These are phyloP conservation scores for Metallyticus violacea DNA, from an alignment of 2,888 invertebrate species.

Conservation along the genomic window DNA sequence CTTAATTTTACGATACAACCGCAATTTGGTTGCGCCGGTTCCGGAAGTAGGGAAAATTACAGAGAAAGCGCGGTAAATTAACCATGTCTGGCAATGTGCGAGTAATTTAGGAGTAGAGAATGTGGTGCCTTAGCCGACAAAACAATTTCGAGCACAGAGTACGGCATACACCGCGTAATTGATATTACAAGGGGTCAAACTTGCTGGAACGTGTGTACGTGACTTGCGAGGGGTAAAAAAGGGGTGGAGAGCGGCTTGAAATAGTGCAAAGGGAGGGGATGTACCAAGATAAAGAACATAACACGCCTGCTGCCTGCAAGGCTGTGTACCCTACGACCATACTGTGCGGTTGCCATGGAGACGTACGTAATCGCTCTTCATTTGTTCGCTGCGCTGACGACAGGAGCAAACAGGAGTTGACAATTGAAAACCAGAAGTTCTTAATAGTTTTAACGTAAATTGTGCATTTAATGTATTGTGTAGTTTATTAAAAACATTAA, in stretches of 20 bases:
- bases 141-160: not conserved
- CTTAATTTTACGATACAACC: not conserved
- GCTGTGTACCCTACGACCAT: too few relatives aligned
- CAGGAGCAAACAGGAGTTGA: not conserved
- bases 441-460: too few relatives aligned
- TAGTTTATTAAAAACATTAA: too few relatives aligned
- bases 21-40: not conserved
- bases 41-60: not conserved
- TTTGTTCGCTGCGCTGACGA: not conserved
- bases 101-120: not conserved
- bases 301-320: not conserved
- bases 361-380: not conserved
- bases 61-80: not conserved
- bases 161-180: not conserved
- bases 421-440: too few relatives aligned
- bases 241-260: not conserved
- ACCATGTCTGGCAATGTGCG: not conserved
- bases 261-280: not conserved
- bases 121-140: not conserved
- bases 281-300: not conserved
- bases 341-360: too few relatives aligned
- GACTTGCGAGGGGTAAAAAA: not conserved
- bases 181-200: not conserved
- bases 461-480: too few relatives aligned
- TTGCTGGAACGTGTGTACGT: slow-evolving; percentile 3